Conservation (phyloP, 2,888 invertebrate species). For the Meganola albula region DNA sequence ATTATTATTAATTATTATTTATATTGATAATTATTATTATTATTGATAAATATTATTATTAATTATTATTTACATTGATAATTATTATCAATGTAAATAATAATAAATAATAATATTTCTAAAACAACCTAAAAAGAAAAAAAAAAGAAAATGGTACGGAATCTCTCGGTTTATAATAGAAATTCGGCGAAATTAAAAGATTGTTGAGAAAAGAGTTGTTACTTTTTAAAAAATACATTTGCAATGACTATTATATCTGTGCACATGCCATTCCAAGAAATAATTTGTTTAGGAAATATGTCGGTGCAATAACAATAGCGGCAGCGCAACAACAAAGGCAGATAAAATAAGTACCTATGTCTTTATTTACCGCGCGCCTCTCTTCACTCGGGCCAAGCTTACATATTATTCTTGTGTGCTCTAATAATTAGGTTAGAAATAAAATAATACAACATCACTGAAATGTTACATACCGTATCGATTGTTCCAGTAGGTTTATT, state of each 20-base stretch:
- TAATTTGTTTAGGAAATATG: constrained; percentile 10
- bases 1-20: constrained; percentile 2
- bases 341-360: constrained; percentile 9
- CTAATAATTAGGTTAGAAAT: constrained; percentile 8
- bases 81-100: too few relatives aligned
- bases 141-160: constrained; percentile 1
- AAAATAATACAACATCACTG: constrained; percentile 7
- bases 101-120: constrained; percentile 1
- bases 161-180: constrained; percentile 7
- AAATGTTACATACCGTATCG: constrained; percentile 7
- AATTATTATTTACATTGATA: constrained; percentile 5
- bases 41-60: constrained; percentile 7
- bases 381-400: constrained; percentile 9
- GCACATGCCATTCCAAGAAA: constrained; percentile 10
- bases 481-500: constrained; percentile 5
- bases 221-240: constrained; percentile 10
- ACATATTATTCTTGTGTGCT: constrained; percentile 8
- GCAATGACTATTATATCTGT: constrained; percentile 11
- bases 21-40: too few relatives aligned
- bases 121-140: constrained; percentile 1
- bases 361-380: constrained; percentile 11
- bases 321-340: constrained; percentile 9
- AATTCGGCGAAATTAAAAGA: constrained; percentile 10
- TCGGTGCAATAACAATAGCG: constrained; percentile 9
- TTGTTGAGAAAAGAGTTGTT: constrained; percentile 11